These are phyloP conservation scores for Tetrax tetrax DNA, from an alignment of 2,113 vertebrate genomes.

Conservation along the genomic window DNA sequence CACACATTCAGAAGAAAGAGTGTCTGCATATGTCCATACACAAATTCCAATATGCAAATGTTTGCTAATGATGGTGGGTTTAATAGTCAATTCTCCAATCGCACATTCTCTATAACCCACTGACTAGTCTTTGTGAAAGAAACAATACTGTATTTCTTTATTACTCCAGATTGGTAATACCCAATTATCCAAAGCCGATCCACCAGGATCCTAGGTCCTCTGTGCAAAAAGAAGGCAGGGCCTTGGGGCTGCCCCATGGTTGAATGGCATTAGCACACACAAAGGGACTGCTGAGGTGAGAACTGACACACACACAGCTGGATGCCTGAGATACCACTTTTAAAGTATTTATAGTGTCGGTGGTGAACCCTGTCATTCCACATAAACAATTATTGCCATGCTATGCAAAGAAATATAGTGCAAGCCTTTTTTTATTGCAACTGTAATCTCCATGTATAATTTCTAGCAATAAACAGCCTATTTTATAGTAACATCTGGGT, in stretches of 20 bases:
- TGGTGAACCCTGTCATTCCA: background rate
- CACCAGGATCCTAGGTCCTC: background rate
- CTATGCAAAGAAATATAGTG: background rate
- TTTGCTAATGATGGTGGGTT: background rate
- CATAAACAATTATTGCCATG: background rate
- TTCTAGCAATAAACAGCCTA: slow-evolving; percentile 51
- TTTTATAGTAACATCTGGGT: slow-evolving; percentile 31
- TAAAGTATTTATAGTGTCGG: background rate
- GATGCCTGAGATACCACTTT: background rate
- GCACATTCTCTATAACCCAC: background rate
- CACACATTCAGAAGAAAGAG: background rate
- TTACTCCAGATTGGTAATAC: background rate
- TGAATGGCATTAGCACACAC: background rate
- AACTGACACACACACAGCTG: background rate
- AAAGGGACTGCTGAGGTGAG: background rate
- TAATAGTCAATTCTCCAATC: background rate
- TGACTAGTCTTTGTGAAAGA: background rate
- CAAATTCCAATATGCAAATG: background rate
- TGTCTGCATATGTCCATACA: background rate
- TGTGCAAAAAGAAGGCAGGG: background rate
- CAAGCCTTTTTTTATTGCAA: slow-evolving; percentile 26
- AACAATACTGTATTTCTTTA: background rate
- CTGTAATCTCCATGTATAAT: slow-evolving; percentile 37
- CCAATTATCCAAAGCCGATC: background rate
- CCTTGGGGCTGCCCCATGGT: background rate